Base-by-base conservation (phyloP, 1,140 invertebrate genomes). In the Drosophila lacteicornis region DNA sequence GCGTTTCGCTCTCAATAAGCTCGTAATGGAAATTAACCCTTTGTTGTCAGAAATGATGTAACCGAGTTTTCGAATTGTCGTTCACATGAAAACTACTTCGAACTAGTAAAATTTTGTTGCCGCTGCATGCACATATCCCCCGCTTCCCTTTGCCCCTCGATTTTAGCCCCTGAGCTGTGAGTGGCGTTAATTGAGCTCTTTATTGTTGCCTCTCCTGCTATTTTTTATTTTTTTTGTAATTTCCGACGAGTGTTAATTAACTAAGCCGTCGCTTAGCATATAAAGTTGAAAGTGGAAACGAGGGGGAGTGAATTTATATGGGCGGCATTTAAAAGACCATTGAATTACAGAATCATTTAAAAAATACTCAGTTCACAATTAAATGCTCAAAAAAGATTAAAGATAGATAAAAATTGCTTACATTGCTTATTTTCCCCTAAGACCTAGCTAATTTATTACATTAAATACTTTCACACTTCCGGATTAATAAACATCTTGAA, bases 121-220 rank as follows among this genome's bases (percentile, higher is more conserved):
- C 60, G 82, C 70, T 85, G 77, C 70, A 85, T 85, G 74, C 74
- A 84, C 45, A 33, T 43, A 33, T 46, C 13, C 27, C 33, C n/a
- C n/a, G 13, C 9, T 13, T 4, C 19, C 6, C 50, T 33, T 3
- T 13, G 27, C 15, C 60, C 47, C 53, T n/a, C 45, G 13, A 40
- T 45, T 38, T 57, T 45, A 38, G 36, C 43, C 58, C 13, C 3
- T 63, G 3, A 47, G 17, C n/a, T 61, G 70, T 79, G 77, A 81
- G 68, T 83, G 84, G 84, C 84, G 84, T 87, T 87, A 87, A 87
- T 87, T 87, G 84, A 88, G 84, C 84, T 88, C 77, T 80, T 81
- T 90, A 84, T 87, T 88, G 80, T 82, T 65, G 71, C 75, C 79
- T 61, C 47, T 70, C 43, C 45, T 51, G 60, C 38, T 60, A 49